These are phyloP conservation scores for Aradophagus sp. DNA, from an alignment of 1,140 invertebrate genomes.

Conservation along the genomic window DNA sequence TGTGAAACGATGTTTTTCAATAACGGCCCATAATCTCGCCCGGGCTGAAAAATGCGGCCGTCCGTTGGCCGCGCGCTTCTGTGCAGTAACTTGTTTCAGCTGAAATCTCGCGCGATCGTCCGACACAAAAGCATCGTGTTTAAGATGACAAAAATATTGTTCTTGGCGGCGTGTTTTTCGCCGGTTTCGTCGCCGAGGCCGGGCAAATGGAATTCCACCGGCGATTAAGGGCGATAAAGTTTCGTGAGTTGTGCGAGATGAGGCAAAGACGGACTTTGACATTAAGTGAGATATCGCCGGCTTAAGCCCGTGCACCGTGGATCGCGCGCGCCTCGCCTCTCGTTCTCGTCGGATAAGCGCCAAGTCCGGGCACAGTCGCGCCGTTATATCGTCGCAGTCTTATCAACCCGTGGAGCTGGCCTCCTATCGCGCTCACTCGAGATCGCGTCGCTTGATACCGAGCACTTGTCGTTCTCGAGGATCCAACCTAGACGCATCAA, in stretches of 20 bases:
- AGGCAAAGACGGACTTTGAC: slow-evolving; percentile 56
- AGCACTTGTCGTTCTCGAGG: slow-evolving; percentile 47
- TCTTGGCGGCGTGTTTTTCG: slow-evolving; percentile 22
- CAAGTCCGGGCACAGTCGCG: slow-evolving; percentile 38
- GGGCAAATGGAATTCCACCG: slow-evolving; percentile 49
- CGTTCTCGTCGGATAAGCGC: slow-evolving; percentile 51
- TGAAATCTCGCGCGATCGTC: slow-evolving; percentile 30
- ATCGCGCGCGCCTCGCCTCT: slow-evolving; percentile 44
- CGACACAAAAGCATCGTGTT: slow-evolving; percentile 39
- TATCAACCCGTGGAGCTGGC: slow-evolving; percentile 49
- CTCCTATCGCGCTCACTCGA: slow-evolving; percentile 58
- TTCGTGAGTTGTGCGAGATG: slow-evolving; percentile 49
- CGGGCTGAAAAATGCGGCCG: too few relatives aligned
- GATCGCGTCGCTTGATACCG: slow-evolving; percentile 53
- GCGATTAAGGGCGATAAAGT: slow-evolving; percentile 51
- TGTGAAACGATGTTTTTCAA: too few relatives aligned
- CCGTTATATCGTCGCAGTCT: slow-evolving; percentile 56
- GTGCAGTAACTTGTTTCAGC: too few relatives aligned
- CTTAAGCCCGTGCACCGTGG: slow-evolving; percentile 49
- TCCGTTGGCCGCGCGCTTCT: too few relatives aligned
- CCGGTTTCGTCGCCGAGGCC: slow-evolving; percentile 14
- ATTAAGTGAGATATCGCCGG: slow-evolving; percentile 58
- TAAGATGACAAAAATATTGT: slow-evolving; percentile 51
- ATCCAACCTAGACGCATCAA: slow-evolving; percentile 18
- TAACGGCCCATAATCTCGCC: too few relatives aligned